phyloP scores from a whole-genome alignment of 1,140 invertebrate species.

The Drosophila repletoides region DNA sequence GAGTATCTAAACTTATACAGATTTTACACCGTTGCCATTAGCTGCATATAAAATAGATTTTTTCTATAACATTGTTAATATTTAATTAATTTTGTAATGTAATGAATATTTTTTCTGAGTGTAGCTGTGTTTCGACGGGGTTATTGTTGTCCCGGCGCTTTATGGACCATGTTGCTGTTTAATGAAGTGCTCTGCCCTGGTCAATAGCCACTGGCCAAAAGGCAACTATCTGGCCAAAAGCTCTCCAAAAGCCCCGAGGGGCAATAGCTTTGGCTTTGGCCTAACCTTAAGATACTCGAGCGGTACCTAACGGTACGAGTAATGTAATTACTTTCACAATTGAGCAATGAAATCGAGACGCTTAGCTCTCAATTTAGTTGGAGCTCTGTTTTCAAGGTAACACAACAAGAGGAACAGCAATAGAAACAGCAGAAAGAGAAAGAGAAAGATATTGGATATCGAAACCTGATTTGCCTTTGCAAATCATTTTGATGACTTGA shows the following conservation, averaged over 20 bases:
- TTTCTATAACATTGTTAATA: too few species aligned
- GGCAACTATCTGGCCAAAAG: constrained; percentile 26
- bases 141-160: neutral
- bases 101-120: too few species aligned
- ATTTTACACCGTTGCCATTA: too few species aligned
- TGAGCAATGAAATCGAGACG: constrained; percentile 61
- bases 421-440: neutral
- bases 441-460: neutral
- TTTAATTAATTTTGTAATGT: too few species aligned
- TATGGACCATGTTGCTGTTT: constrained; percentile 31
- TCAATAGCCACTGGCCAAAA: constrained; percentile 29
- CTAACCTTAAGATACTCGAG: constrained; percentile 2
- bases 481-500: constrained; percentile 14
- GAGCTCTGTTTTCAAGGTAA: neutral
- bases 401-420: neutral
- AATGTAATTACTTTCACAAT: constrained; percentile 66
- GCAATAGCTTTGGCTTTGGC: constrained; percentile 3
- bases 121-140: neutral
- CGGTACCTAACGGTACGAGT: constrained; percentile 28
- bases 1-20: too few species aligned
- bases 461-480: constrained; percentile 4
- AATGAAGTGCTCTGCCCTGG: constrained; percentile 68
- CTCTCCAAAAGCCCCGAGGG: constrained; percentile 45
- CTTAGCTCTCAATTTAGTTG: constrained; percentile 15
- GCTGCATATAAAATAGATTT: too few species aligned